Evolutionary conservation across 2,797 vertebrate species (phyloP), one percentile per base, ranked within the genome.

Genomic region (Borostomias antarcticus): DNA sequence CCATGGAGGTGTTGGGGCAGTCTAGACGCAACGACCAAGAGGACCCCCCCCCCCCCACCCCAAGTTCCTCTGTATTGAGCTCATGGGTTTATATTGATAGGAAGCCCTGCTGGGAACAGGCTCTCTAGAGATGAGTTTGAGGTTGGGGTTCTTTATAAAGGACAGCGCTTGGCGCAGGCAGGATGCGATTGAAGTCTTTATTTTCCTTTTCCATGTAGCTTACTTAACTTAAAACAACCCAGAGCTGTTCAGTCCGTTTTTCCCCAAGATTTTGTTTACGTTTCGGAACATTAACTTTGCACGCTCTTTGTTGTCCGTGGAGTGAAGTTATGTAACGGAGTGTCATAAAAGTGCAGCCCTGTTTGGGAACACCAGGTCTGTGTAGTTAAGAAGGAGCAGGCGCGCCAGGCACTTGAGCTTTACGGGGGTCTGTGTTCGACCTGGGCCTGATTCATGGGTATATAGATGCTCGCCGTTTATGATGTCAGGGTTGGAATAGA

Each of bases 231-330:
- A 45, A 45, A 45, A 58, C 13, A 13, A 15, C 5, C 2, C 21
- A 15, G 43, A 70, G 60, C 62, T 43, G 50, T 64, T 68, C 15
- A 61, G 50, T 56, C 72, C 29, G 19, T 60, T 77, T 85, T 79
- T 37, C 75, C 81, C 74, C 3, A 69, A 61, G 80, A 75, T 74
- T 85, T 81, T 87, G 84, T 92, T 90, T 90, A 88, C 59, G 89
- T 93, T 92, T 88, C 87, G 74, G 80, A 78, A 85, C 85, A 75
- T 93, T 90, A 90, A 91, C 89, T 93, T 92, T 90, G 89, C 86
- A 81, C 88, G 82, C 86, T 85, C 89, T 88, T 88, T 92, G 86
- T 91, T 86, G 91, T 89, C 77, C 69, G 79, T 76, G 72, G 83
- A 88, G 80, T 73, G 80, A 79, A 70, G 58, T 92, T 90, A 91